Evolutionary conservation across 1,140 invertebrate genomes (phyloP).

Genomic region (Psix sp.): DNA sequence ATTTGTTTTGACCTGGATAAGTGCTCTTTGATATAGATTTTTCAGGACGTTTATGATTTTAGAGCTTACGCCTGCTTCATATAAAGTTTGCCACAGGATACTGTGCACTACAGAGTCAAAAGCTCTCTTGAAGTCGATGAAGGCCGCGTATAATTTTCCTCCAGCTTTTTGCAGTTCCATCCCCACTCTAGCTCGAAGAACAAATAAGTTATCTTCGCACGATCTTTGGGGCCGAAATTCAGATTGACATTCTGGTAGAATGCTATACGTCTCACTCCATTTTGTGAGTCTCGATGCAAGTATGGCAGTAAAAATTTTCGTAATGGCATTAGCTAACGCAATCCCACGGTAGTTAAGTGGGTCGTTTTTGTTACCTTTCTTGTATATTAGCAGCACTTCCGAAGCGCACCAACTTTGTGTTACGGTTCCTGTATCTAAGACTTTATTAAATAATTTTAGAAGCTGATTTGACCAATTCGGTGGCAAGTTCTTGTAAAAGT

Average conservation of each 20-base stretch:
- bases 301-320: conserved; percentile 11
- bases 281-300: conserved; percentile 1
- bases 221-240: conserved; percentile 6
- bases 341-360: conserved; percentile 21
- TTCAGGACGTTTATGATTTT: conserved; percentile 9
- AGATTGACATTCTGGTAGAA: conserved; percentile 15
- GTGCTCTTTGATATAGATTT: neutral
- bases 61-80: conserved; percentile 19
- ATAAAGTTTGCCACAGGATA: conserved; percentile 13
- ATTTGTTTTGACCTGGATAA: neutral
- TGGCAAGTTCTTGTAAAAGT: neutral
- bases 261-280: conserved; percentile 5
- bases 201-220: conserved; percentile 20
- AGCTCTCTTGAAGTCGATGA: conserved; percentile 31
- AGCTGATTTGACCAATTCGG: no score
- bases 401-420: neutral
- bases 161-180: conserved; percentile 16
- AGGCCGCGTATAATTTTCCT: conserved; percentile 16
- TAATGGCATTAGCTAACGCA: neutral
- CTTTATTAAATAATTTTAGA: neutral
- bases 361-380: conserved; percentile 9
- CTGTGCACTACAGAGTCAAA: conserved; percentile 23
- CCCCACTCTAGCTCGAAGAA: conserved; percentile 5
- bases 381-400: neutral
- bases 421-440: neutral